phyloP scores from a whole-genome alignment of 1,140 invertebrate genomes.

The Leptonema lineaticorne region DNA sequence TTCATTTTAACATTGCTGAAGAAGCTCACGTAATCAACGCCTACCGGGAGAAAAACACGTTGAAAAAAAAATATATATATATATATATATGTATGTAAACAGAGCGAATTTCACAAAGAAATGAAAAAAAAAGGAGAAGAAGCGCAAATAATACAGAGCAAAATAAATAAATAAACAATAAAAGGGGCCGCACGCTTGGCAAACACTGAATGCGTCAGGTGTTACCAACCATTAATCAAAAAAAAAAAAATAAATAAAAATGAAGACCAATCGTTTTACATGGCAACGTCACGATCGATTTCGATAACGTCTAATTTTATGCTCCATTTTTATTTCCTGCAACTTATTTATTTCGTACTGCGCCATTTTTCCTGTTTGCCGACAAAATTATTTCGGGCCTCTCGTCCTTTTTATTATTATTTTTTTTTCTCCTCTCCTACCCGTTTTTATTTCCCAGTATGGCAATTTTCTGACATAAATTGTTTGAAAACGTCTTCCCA shows the following conservation, averaged over 20 bases:
- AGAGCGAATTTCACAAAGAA: not conserved
- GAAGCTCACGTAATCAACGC: not conserved
- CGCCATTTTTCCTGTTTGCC: too few species aligned
- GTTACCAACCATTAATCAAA: too few species aligned
- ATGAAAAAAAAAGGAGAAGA: too few species aligned
- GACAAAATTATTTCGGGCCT: not conserved
- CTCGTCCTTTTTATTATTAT: not conserved
- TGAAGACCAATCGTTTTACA: too few species aligned
- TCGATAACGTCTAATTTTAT: too few species aligned
- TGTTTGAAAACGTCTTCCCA: not conserved
- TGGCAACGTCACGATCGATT: too few species aligned
- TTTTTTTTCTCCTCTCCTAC: not conserved
- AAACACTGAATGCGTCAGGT: not conserved
- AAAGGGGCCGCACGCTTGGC: too few species aligned
- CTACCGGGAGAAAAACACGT: not conserved
- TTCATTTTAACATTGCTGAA: conserved; percentile 5
- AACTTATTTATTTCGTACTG: not conserved
- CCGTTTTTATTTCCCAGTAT: not conserved
- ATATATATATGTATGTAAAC: too few species aligned
- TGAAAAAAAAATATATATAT: too few species aligned
- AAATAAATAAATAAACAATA: too few species aligned
- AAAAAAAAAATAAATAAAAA: too few species aligned
- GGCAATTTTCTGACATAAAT: not conserved
- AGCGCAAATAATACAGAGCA: too few species aligned
- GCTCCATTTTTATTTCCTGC: not conserved